A percentile compares a stretch with the other conserved stretches of the same genome.
These are phyloP conservation scores for Bruchidius siliquastri DNA, from an alignment of 2,888 invertebrate species.

Conservation along the genomic window DNA sequence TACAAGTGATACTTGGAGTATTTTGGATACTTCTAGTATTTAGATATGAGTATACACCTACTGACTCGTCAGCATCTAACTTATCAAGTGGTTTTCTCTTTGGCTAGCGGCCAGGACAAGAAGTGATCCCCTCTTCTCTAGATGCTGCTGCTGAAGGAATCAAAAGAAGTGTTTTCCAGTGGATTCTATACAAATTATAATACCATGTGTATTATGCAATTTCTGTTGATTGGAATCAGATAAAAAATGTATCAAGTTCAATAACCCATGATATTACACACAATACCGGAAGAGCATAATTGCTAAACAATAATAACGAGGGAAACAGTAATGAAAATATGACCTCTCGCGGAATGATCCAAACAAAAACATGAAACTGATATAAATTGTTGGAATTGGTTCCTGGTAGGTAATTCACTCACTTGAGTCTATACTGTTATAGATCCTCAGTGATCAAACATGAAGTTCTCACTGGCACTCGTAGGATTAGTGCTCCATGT, in stretches of 20 bases:
- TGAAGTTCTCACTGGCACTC: slow-evolving; percentile 15
- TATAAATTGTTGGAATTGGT: neutral
- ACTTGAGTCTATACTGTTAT: slow-evolving; percentile 22
- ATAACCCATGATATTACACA: neutral
- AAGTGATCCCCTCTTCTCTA: too few species aligned
- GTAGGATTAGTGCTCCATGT: slow-evolving; percentile 16
- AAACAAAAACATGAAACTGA: slow-evolving; percentile 16
- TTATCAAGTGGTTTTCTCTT: too few species aligned
- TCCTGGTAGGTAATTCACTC: slow-evolving; percentile 5
- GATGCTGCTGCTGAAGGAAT: too few species aligned
- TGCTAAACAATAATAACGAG: slow-evolving; percentile 4
- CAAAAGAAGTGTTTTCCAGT: too few species aligned
- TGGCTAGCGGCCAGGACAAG: too few species aligned
- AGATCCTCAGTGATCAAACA: slow-evolving; percentile 20
- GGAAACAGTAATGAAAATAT: slow-evolving; percentile 4
- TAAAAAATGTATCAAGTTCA: neutral
- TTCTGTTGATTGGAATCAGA: neutral
- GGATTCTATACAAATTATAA: too few species aligned
- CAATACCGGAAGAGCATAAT: slow-evolving; percentile 4
- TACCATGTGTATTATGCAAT: too few species aligned
- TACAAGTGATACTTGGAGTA: too few species aligned
- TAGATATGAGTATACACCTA: too few species aligned
- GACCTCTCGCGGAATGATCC: slow-evolving; percentile 13
- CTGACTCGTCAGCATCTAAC: too few species aligned
- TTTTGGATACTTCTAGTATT: too few species aligned